phyloP scores from a whole-genome alignment of 2,113 vertebrate genomes.

The Rousettus leschenaultii region DNA sequence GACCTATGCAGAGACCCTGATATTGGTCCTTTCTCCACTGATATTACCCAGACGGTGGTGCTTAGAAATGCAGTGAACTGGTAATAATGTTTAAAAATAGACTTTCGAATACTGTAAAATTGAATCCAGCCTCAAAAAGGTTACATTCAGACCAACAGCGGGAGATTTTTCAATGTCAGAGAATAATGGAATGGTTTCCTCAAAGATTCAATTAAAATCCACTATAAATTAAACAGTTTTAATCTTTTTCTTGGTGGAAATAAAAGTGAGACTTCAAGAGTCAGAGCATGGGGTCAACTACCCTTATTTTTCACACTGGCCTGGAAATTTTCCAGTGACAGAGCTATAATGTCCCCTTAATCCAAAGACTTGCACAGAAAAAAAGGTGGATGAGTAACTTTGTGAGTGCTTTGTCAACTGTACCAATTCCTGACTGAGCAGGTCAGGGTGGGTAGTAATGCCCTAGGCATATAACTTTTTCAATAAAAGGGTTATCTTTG shows the following conservation, averaged over 20 bases:
- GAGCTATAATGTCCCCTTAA: background rate
- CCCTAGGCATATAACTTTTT: no score
- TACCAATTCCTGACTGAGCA: background rate
- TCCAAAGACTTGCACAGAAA: background rate
- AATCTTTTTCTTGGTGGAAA: background rate
- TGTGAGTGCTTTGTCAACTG: background rate
- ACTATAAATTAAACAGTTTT: background rate
- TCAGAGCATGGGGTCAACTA: background rate
- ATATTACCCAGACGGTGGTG: background rate
- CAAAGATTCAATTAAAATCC: background rate
- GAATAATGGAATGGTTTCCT: background rate
- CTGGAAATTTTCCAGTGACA: background rate
- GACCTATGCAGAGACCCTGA: background rate
- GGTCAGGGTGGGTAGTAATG: no score
- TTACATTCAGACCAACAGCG: background rate
- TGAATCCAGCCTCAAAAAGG: background rate
- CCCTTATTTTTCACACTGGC: background rate
- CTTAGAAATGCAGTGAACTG: background rate
- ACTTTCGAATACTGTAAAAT: background rate
- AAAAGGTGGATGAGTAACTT: fast-evolving
- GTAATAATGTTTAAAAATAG: background rate
- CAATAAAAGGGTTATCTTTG: no score
- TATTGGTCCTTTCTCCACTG: background rate
- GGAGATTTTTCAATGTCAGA: background rate
- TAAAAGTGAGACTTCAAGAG: background rate